These are phyloP conservation scores for Sminthurinus aureus DNA, from an alignment of 2,888 invertebrate species.

Conservation along the genomic window DNA sequence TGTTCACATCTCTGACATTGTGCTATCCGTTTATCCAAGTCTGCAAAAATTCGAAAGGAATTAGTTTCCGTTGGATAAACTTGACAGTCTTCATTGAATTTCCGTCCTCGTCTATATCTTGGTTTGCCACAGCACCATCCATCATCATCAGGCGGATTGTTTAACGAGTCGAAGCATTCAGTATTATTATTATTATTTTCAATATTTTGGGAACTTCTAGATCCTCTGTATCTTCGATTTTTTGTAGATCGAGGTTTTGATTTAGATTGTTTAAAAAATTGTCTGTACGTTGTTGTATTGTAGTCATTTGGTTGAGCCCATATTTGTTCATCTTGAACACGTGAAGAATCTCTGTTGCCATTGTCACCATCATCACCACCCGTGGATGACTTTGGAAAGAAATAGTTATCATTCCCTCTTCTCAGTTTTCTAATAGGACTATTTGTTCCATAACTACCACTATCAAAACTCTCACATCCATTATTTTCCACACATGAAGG, in stretches of 20 bases:
- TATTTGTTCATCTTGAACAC: background rate
- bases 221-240: background rate
- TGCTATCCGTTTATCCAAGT: constrained; percentile 2
- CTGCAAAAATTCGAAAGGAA: constrained; percentile 23
- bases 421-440: background rate
- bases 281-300: constrained; percentile 26
- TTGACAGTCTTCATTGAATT: constrained; percentile 20
- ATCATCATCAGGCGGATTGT: constrained; percentile 1
- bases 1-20: constrained; percentile 8
- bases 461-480: background rate
- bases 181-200: background rate
- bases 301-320: constrained; percentile 13
- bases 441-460: too few relatives aligned
- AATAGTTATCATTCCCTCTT: background rate
- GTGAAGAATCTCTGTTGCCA: background rate
- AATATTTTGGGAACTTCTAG: background rate
- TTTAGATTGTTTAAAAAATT: constrained; percentile 2
- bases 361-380: constrained; percentile 2
- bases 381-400: background rate
- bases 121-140: constrained; percentile 30
- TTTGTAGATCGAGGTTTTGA: background rate
- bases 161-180: background rate
- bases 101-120: constrained; percentile 27
- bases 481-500: background rate
- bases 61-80: background rate